Evolutionary conservation across 2,113 vertebrate genomes (phyloP).

Genomic region (Chlamydotis undulata): DNA sequence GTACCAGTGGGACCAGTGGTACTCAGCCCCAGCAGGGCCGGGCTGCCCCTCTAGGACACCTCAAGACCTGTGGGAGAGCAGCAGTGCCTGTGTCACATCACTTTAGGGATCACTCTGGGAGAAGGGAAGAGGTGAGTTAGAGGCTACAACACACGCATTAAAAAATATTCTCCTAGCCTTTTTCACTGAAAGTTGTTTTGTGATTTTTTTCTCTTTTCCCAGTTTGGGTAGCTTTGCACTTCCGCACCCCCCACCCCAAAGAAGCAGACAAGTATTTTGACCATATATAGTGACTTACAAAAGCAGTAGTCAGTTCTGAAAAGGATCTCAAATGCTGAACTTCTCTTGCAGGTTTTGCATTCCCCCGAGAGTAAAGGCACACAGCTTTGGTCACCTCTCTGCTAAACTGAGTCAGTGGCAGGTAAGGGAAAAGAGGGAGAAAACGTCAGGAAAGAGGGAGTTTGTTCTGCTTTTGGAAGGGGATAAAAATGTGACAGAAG

Average conservation of each 20-base stretch:
- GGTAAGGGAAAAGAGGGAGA: neutral
- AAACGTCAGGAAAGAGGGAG: neutral
- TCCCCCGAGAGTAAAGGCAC: neutral
- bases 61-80: fast-evolving
- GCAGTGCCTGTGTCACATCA: neutral
- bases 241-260: too few species aligned
- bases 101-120: neutral
- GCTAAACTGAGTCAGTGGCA: neutral
- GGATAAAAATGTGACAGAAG: neutral
- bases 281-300: neutral
- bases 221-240: neutral
- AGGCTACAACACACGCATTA: neutral
- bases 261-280: neutral
- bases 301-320: neutral
- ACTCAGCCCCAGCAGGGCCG: neutral
- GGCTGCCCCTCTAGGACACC: neutral
- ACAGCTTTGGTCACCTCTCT: neutral
- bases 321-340: neutral
- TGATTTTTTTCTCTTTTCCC: too few species aligned
- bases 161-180: neutral
- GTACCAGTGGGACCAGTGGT: neutral
- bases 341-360: neutral
- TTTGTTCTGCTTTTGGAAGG: neutral
- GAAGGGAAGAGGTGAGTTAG: neutral
- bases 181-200: neutral